Conservation (phyloP, 2,888 invertebrate species). For the Cheilosia grossa region DNA sequence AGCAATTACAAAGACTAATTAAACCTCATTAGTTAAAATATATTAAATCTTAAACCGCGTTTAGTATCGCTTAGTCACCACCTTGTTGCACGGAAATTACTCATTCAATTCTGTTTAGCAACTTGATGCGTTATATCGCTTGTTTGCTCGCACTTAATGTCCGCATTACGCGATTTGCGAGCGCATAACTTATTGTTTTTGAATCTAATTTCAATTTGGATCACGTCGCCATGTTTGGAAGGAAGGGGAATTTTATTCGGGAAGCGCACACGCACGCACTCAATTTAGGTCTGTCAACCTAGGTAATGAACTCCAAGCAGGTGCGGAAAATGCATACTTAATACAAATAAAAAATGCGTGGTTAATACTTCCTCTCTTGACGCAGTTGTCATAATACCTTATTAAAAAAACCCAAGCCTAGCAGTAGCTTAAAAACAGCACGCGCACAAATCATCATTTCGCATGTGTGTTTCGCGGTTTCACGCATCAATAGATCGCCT, state of each 20-base stretch:
- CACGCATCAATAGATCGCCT: slow-evolving; percentile 12
- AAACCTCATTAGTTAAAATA: slow-evolving; percentile 16
- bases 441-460: slow-evolving; percentile 14
- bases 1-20: neutral
- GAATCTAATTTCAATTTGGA: slow-evolving; percentile 42
- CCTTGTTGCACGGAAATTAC: slow-evolving; percentile 33
- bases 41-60: slow-evolving; percentile 13
- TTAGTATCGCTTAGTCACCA: slow-evolving; percentile 24
- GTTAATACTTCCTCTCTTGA: slow-evolving; percentile 42
- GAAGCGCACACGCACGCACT: slow-evolving; percentile 6
- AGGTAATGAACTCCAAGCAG: slow-evolving; percentile 44
- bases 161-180: slow-evolving; percentile 33
- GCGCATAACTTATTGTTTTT: slow-evolving; percentile 8
- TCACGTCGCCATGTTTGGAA: slow-evolving; percentile 48
- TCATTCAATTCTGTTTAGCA: slow-evolving; percentile 24
- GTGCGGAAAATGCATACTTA: neutral
- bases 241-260: slow-evolving; percentile 39
- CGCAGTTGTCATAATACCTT: neutral
- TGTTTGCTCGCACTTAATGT: slow-evolving; percentile 12
- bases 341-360: too few relatives aligned
- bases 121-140: slow-evolving; percentile 6
- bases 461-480: slow-evolving; percentile 3
- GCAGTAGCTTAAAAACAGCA: neutral
- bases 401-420: neutral
- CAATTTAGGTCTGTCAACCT: slow-evolving; percentile 19